Evolutionary conservation across 2,113 vertebrate species (phyloP), one percentile per base, ranked within the genome.

Genomic region (pig (Sus scrofa)): DNA sequence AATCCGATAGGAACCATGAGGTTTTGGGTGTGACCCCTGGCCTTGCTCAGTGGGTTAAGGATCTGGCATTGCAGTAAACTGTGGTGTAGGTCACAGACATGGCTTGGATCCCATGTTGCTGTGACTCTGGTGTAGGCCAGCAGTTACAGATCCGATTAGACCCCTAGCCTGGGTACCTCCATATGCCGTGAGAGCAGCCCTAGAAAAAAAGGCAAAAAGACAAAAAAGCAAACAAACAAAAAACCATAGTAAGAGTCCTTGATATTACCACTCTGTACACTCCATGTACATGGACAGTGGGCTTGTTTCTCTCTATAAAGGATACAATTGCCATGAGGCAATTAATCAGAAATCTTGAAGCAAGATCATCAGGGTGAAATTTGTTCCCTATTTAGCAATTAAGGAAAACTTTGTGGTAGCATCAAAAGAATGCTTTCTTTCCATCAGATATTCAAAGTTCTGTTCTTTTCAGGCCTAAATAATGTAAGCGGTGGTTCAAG

Each of bases 311-410:
- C 13, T 58, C 8, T 20, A 27, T 26, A 60, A 77, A 71, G 56
- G 14, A 52, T 54, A 75, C 86, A 73, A 58, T 91, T 78, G 56
- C 52, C 44, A 71, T 15, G 92, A 73, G 44, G 4, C 16, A 87
- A 82, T 68, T 75, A 84, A 77, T 63, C 39, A 83, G 12, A 37
- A 86, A 54, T 73, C 62, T 81, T 54, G 15, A 86, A 74, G 14
- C 62, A 93, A 78, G 10, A 71, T 81, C n/a, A 67, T n/a, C 15
- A 60, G 20, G 32, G 70, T 96, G 67, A 93, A 90, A 94, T 78
- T 68, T 88, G 37, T 26, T 95, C 5, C 14, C 6, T 34, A 0
- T 82, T 75, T 44, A 75, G 22, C 77, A 26, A 89, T 84, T 82
- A 95, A 92, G 73, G 30, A 92, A 65, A 71, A 3, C 6, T 71